phyloP scores from a whole-genome alignment of 1,140 invertebrate species.

The Cyclargus thomasi region DNA sequence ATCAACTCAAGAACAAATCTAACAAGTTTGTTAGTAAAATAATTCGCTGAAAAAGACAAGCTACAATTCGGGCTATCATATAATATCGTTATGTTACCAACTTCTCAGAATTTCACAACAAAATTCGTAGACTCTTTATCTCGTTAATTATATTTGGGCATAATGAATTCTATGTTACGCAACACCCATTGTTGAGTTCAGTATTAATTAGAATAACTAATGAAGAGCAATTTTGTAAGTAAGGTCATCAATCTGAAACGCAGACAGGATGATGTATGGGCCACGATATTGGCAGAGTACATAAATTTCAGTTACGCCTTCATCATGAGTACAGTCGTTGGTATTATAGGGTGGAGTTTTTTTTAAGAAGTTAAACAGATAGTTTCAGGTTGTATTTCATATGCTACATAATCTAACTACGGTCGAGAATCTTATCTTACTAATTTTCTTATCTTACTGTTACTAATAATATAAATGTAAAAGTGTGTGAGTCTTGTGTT shows the following conservation, averaged over 20 bases:
- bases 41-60: too few relatives aligned
- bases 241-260: conserved; percentile 38
- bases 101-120: not conserved
- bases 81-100: too few relatives aligned
- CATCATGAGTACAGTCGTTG: conserved; percentile 14
- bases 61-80: too few relatives aligned
- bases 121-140: not conserved
- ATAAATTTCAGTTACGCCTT: conserved; percentile 28
- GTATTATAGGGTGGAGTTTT: not conserved
- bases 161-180: not conserved
- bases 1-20: too few relatives aligned
- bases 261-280: conserved; percentile 39
- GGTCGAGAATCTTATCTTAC: too few relatives aligned
- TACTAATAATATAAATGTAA: too few relatives aligned
- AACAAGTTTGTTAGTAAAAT: too few relatives aligned
- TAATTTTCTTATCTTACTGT: too few relatives aligned
- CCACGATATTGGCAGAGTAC: conserved; percentile 32
- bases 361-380: not conserved
- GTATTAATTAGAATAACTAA: conserved; percentile 38
- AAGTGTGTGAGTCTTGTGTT: too few relatives aligned
- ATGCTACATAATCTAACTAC: too few relatives aligned
- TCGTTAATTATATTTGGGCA: not conserved
- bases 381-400: too few relatives aligned
- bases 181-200: not conserved
- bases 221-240: conserved; percentile 46